A percentile compares a stretch with the other conserved stretches of the same genome.
These are phyloP conservation scores for Eufriesea mexicana DNA, from an alignment of 1,140 invertebrate genomes.

Conservation along the genomic window DNA sequence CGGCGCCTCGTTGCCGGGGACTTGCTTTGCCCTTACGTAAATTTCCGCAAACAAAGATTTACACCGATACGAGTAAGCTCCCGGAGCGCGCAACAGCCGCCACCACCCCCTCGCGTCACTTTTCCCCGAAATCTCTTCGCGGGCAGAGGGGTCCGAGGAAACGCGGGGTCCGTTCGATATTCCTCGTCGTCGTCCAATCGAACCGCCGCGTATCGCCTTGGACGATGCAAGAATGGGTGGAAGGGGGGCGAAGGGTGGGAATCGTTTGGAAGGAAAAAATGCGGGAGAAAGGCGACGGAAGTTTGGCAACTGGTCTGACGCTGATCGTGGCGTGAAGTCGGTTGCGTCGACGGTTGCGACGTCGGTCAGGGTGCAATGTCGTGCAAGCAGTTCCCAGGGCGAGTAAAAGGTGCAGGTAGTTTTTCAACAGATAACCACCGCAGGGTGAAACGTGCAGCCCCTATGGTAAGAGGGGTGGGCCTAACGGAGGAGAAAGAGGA, in stretches of 20 bases:
- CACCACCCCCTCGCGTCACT: slow-evolving; percentile 8
- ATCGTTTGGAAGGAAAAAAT: too few relatives aligned
- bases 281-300: too few relatives aligned
- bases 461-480: slow-evolving; percentile 49
- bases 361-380: not conserved
- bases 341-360: not conserved
- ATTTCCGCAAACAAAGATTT: slow-evolving; percentile 78
- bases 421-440: slow-evolving; percentile 22
- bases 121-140: slow-evolving; percentile 31
- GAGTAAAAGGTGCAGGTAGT: slow-evolving; percentile 24
- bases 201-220: too few relatives aligned
- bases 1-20: slow-evolving; percentile 74
- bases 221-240: too few relatives aligned
- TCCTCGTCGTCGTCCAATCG: not conserved
- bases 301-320: too few relatives aligned
- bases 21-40: slow-evolving; percentile 73
- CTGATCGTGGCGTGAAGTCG: too few relatives aligned
- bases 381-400: slow-evolving; percentile 1
- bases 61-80: slow-evolving; percentile 67
- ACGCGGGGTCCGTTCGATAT: too few relatives aligned
- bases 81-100: slow-evolving; percentile 18
- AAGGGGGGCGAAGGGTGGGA: too few relatives aligned
- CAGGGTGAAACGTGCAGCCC: slow-evolving; percentile 51
- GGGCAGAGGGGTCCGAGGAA: slow-evolving; percentile 20
- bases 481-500: slow-evolving; percentile 26